Percentiles rank a stretch among this genome's conserved stretches.
Evolutionary conservation across 2,797 vertebrate genomes (phyloP).

Genomic region (Girardinus metallicus): DNA sequence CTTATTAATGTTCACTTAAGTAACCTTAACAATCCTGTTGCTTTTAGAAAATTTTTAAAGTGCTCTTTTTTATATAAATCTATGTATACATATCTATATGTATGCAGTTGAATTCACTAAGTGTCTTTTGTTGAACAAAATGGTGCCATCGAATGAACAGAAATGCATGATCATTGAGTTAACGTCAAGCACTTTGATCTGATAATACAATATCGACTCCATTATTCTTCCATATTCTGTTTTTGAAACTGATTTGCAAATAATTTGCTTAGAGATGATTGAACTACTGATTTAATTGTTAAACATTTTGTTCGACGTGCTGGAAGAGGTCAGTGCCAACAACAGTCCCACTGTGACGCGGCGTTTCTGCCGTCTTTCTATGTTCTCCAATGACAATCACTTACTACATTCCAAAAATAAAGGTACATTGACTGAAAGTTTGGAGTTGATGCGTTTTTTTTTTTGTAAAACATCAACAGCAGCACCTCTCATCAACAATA

Average conservation of each 20-base stretch:
- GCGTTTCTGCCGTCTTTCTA: neutral
- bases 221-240: too few relatives aligned
- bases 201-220: neutral
- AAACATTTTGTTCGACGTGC: neutral
- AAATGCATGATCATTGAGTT: neutral
- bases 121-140: neutral
- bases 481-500: too few relatives aligned
- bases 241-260: neutral
- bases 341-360: neutral
- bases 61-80: neutral
- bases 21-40: neutral
- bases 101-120: neutral
- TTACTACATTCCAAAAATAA: neutral
- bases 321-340: neutral
- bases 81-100: neutral
- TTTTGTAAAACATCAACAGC: neutral
- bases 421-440: neutral
- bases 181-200: neutral
- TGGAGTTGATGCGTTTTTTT: neutral
- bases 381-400: neutral
- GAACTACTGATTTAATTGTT: neutral
- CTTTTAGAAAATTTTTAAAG: neutral
- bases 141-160: neutral
- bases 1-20: neutral
- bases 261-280: constrained; percentile 2